phyloP scores from a whole-genome alignment of 2,113 vertebrate genomes.

The Melanocharis versteri region DNA sequence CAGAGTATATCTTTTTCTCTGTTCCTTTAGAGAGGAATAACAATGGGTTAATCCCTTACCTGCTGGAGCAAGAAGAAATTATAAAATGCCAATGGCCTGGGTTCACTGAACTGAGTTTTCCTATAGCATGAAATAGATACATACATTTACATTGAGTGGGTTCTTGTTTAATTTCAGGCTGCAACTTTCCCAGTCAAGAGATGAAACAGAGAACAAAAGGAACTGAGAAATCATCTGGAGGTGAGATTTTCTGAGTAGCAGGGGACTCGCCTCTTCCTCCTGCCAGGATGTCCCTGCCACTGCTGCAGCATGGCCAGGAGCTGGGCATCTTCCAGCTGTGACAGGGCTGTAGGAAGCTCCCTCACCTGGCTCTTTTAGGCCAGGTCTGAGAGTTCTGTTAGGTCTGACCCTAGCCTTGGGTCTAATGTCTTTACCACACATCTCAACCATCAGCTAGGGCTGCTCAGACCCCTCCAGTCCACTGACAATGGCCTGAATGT shows the following conservation, averaged over 20 bases:
- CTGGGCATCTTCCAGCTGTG: not conserved
- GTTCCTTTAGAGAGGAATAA: slow-evolving; percentile 43
- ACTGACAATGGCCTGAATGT: not conserved
- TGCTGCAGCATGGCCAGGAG: not conserved
- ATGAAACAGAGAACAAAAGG: not conserved
- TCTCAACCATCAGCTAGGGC: not conserved
- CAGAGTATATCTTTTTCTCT: slow-evolving; percentile 38
- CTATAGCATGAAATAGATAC: not conserved
- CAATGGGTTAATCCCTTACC: slow-evolving; percentile 64
- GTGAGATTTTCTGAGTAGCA: not conserved
- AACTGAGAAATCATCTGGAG: not conserved
- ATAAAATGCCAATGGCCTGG: slow-evolving; percentile 17
- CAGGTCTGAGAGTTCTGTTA: not conserved
- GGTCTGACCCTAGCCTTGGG: not conserved
- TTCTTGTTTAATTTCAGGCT: not conserved
- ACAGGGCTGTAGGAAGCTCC: not conserved
- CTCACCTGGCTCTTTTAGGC: not conserved
- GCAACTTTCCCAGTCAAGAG: not conserved
- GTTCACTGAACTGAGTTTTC: slow-evolving; percentile 51
- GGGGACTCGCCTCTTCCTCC: not conserved
- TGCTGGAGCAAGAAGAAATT: slow-evolving; percentile 56
- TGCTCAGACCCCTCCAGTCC: not conserved
- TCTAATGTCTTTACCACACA: too few species aligned
- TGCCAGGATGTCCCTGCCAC: not conserved
- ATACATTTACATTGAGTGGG: not conserved